Evolutionary conservation across 2,797 vertebrate genomes (phyloP).

Genomic region (Smutsia temminckii): DNA sequence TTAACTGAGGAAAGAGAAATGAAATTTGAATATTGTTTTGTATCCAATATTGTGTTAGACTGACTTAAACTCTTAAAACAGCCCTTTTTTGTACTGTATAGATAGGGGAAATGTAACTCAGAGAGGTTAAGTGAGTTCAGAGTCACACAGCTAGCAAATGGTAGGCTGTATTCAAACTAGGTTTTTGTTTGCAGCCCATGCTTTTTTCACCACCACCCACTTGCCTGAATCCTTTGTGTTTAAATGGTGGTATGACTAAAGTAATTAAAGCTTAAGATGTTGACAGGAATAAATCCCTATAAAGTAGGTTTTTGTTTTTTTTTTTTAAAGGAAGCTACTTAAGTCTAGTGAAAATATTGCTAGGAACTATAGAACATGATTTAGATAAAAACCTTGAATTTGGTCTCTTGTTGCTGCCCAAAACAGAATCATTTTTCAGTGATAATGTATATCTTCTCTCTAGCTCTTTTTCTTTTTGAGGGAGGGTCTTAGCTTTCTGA

Average conservation of each 20-base stretch:
- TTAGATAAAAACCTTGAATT: not conserved
- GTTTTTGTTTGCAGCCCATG: not conserved
- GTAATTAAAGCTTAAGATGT: slow-evolving; percentile 45
- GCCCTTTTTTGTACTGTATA: not conserved
- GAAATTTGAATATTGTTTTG: not conserved
- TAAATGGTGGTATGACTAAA: not conserved
- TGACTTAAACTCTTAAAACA: not conserved
- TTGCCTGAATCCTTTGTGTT: slow-evolving; percentile 26
- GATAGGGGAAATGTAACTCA: not conserved
- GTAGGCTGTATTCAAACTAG: not conserved
- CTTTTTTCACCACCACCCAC: not conserved
- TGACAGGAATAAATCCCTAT: not conserved
- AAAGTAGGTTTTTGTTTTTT: not conserved
- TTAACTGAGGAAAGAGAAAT: not conserved
- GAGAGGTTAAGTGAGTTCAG: not conserved
- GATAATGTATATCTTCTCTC: not conserved
- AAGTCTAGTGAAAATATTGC: not conserved
- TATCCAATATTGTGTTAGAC: not conserved
- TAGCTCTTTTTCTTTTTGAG: not conserved
- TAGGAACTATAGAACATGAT: not conserved
- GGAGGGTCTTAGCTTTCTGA: not conserved
- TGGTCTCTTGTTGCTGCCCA: not conserved
- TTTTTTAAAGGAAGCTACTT: not conserved
- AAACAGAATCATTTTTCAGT: not conserved
- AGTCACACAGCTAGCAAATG: not conserved